Conservation (phyloP, 23 tunicate genomes). For the Botrylloides violaceus region DNA sequence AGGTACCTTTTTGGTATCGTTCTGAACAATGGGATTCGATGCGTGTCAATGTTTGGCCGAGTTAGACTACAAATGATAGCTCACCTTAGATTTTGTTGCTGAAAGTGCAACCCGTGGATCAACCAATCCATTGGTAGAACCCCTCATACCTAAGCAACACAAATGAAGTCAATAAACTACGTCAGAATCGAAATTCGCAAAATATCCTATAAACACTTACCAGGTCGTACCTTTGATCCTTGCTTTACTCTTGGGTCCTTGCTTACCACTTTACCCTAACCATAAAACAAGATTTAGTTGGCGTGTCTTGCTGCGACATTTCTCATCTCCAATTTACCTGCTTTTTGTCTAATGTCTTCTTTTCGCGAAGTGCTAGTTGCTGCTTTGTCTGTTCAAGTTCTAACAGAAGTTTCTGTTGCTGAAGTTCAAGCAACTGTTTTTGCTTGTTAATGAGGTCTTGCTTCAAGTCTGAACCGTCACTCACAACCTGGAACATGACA, state of each 20-base stretch:
- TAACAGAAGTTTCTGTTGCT: constrained; percentile 52
- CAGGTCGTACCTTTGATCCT: not conserved
- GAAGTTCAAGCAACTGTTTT: constrained; percentile 74
- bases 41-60: no score
- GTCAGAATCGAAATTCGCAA: not conserved
- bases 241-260: not conserved
- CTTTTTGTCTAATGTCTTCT: not conserved
- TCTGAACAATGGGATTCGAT: no score
- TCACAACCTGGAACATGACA: no score
- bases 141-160: no score
- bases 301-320: not conserved
- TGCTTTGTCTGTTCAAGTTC: constrained; percentile 86
- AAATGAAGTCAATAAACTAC: no score
- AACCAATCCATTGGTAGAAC: no score
- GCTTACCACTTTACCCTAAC: not conserved
- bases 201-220: not conserved
- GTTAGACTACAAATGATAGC: no score
- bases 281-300: not conserved
- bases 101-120: no score
- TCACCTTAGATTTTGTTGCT: no score
- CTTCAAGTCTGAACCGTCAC: constrained; percentile 47
- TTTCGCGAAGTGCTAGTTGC: constrained; percentile 31
- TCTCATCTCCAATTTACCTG: not conserved
- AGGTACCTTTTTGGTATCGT: no score
- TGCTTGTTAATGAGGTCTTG: constrained; percentile 71